Evolutionary conservation across 2,888 invertebrate genomes (phyloP).

Genomic region (Trypoxylon attenuatum): DNA sequence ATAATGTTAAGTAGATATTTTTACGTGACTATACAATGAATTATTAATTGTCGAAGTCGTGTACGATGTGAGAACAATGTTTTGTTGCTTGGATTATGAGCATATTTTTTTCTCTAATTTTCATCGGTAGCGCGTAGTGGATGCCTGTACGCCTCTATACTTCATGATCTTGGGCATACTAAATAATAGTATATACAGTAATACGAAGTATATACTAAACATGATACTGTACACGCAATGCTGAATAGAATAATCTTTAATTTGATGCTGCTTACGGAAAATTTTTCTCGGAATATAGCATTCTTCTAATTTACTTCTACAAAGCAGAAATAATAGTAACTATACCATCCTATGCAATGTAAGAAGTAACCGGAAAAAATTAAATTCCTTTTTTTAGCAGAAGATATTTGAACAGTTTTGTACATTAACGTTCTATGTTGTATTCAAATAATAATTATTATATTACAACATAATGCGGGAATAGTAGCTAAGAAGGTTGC

Average conservation of each 20-base stretch:
- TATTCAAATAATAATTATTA: no score
- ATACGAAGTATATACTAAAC: no score
- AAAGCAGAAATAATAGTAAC: no score
- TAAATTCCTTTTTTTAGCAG: neutral
- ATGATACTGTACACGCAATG: slow-evolving; percentile 48
- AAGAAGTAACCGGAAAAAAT: slow-evolving; percentile 13
- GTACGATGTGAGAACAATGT: slow-evolving; percentile 52
- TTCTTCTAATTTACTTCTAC: slow-evolving; percentile 18
- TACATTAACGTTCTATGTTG: no score
- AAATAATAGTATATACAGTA: slow-evolving; percentile 35
- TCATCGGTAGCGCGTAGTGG: slow-evolving; percentile 27
- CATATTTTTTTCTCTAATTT: slow-evolving; percentile 52
- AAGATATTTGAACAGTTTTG: neutral
- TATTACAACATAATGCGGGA: no score
- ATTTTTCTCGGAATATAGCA: slow-evolving; percentile 10
- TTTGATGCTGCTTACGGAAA: no score
- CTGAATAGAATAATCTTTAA: slow-evolving; percentile 42
- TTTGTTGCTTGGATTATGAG: slow-evolving; percentile 53
- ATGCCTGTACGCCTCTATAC: slow-evolving; percentile 39
- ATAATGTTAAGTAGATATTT: slow-evolving; percentile 57
- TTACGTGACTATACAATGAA: slow-evolving; percentile 50
- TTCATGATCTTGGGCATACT: slow-evolving; percentile 37
- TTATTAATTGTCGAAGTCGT: slow-evolving; percentile 47
- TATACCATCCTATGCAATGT: neutral
- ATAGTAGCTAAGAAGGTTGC: no score